Conservation (phyloP, 2,797 vertebrate genomes). For the Borostomias antarcticus region DNA sequence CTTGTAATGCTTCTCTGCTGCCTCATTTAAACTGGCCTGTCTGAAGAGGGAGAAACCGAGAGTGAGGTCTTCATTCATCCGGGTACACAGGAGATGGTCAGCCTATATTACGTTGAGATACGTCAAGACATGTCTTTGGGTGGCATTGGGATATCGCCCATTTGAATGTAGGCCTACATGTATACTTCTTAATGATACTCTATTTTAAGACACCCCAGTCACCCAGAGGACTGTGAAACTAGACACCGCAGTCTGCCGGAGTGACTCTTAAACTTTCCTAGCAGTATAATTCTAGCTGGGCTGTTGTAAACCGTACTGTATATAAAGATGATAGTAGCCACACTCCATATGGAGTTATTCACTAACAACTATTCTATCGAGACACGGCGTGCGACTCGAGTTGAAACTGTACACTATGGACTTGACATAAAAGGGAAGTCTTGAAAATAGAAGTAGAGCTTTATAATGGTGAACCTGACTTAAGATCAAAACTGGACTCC, state of each 20-base stretch:
- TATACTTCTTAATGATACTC: too few relatives aligned
- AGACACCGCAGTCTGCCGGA: too few relatives aligned
- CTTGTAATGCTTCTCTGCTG: constrained; percentile 90
- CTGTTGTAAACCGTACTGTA: not conserved
- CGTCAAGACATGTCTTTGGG: too few relatives aligned
- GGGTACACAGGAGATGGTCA: too few relatives aligned
- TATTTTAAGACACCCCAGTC: not conserved
- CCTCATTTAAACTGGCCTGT: constrained; percentile 94
- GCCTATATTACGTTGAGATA: too few relatives aligned
- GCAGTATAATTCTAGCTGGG: constrained; percentile 9
- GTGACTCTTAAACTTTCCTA: not conserved
- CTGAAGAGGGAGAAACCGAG: constrained; percentile 65
- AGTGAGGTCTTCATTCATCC: too few relatives aligned
- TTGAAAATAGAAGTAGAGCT: constrained; percentile 17
- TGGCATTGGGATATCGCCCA: not conserved
- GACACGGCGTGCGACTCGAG: too few relatives aligned
- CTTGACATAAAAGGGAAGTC: constrained; percentile 9
- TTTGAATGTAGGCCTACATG: too few relatives aligned
- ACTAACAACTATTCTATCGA: too few relatives aligned
- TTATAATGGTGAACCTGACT: constrained; percentile 4
- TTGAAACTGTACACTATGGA: too few relatives aligned
- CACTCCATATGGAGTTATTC: constrained; percentile 43
- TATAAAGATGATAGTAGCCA: constrained; percentile 24
- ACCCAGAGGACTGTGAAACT: too few relatives aligned
- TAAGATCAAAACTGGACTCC: not conserved